Percentiles rank a stretch among this genome's conserved stretches.
phyloP scores from a whole-genome alignment of 2,113 vertebrate genomes.

The Rana temporaria region DNA sequence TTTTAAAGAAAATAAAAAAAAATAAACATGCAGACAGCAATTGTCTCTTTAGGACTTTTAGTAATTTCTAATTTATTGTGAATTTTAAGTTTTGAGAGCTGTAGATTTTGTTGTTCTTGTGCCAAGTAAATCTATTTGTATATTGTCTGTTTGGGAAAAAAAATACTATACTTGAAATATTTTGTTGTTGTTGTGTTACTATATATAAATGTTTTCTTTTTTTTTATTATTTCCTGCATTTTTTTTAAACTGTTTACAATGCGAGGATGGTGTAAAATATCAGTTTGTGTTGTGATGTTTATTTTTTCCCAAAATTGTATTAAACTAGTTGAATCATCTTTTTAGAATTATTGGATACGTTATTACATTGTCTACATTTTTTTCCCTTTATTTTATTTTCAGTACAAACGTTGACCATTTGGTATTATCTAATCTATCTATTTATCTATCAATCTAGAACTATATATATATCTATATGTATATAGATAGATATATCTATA shows the following conservation, averaged over 20 bases:
- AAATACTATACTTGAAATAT: conserved; percentile 60
- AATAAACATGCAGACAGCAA: conserved; percentile 8
- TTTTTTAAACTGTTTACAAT: conserved; percentile 52
- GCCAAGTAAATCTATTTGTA: conserved; percentile 54
- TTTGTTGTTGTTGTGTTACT: conserved; percentile 28
- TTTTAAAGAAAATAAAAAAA: conserved; percentile 54
- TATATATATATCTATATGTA: background rate
- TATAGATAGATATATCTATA: background rate
- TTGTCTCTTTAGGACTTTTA: conserved; percentile 61
- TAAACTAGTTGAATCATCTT: conserved; percentile 41
- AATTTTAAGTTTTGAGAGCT: conserved; percentile 59
- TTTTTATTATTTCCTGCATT: background rate
- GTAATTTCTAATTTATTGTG: conserved; percentile 72
- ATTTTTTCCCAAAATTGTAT: conserved; percentile 43
- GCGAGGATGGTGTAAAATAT: background rate
- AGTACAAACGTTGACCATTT: background rate
- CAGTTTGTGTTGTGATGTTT: conserved; percentile 32
- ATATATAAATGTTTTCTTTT: conserved; percentile 12
- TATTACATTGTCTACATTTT: background rate
- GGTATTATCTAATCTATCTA: no score
- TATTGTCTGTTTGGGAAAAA: conserved; percentile 26
- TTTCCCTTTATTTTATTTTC: background rate
- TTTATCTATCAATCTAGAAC: no score
- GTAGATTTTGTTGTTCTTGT: conserved; percentile 61
- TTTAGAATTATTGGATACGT: background rate